These are phyloP conservation scores for Coluber constrictor DNA, from an alignment of 2,797 vertebrate species.

Conservation along the genomic window DNA sequence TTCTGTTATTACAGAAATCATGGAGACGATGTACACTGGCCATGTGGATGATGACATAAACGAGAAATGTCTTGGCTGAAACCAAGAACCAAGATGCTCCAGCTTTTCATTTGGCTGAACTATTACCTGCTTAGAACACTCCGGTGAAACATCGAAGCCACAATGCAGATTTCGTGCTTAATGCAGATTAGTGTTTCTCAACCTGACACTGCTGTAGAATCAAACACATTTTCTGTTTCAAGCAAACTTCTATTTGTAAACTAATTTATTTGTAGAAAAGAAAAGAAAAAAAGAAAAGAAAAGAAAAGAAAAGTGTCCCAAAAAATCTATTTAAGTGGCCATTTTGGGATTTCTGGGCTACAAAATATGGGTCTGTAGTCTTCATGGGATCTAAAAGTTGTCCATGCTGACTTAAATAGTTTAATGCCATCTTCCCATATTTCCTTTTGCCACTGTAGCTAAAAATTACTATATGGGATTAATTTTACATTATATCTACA, in stretches of 20 bases:
- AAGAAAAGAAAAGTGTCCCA: not conserved
- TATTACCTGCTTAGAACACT: not conserved
- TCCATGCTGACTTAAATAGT: not conserved
- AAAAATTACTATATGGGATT: not conserved
- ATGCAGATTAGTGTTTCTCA: not conserved
- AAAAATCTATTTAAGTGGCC: not conserved
- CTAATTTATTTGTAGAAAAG: not conserved
- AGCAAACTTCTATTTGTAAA: not conserved
- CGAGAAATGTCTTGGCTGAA: not conserved
- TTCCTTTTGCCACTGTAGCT: not conserved
- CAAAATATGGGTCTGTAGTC: not conserved
- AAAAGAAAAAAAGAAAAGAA: not conserved
- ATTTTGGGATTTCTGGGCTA: not conserved
- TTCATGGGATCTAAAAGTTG: not conserved
- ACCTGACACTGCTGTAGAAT: not conserved
- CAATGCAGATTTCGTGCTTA: not conserved
- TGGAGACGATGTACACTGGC: not conserved
- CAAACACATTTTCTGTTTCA: not conserved
- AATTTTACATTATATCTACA: not conserved
- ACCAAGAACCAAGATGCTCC: not conserved
- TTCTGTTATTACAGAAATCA: not conserved
- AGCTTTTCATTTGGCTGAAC: not conserved
- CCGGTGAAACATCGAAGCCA: not conserved
- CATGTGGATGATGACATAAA: not conserved
- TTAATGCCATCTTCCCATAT: not conserved